Evolutionary conservation across 2,113 vertebrate genomes (phyloP), one percentile per base, ranked within the genome.

Genomic region (Addax nasomaculatus): DNA sequence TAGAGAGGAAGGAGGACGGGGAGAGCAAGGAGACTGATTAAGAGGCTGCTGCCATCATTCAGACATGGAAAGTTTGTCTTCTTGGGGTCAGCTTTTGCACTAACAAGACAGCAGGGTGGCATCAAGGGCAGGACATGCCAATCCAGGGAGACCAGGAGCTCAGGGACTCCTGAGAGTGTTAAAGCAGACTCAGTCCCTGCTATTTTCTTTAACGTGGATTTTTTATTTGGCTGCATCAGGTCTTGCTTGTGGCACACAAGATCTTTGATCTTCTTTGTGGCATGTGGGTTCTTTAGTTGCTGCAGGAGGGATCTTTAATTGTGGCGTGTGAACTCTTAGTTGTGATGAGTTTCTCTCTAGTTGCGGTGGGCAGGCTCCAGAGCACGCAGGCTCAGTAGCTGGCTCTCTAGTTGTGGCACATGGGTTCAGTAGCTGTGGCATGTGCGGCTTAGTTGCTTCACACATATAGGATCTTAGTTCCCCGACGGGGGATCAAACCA

Each of bases 71-170:
- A 58, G 30, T 33, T 2, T 53, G n/a, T 39, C 64, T 47, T 85
- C 92, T 30, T 16, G 12, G 23, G 58, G 49, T 43, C 57, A 64
- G 53, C 29, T 62, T 89, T 55, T 36, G 29, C 49, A 2, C 19
- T 84, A 73, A 76, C 81, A 81, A 97, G 67, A 76, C 78, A 89
- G 25, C 70, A 53, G 51, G 47, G 36, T 51, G 33, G 39, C 30
- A 55, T 49, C 81, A 33, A 85, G 49, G 43, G 79, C 53, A 92
- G 62, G 11, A 45, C 25, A 39, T 1, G 4, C 79, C 43, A 33
- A 17, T 62, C 47, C 78, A 79, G 33, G 1, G 39, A 83, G 39
- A 49, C 30, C 49, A 43, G 43, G 30, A 45, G 78, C 45, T 92
- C 60, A 78, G 21, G 29, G 11, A 55, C 58, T n/a, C n/a, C 88